A percentile compares a stretch with the other conserved stretches of the same genome.
Conservation (phyloP, 2,888 invertebrate genomes). For the Limenitis camilla region DNA sequence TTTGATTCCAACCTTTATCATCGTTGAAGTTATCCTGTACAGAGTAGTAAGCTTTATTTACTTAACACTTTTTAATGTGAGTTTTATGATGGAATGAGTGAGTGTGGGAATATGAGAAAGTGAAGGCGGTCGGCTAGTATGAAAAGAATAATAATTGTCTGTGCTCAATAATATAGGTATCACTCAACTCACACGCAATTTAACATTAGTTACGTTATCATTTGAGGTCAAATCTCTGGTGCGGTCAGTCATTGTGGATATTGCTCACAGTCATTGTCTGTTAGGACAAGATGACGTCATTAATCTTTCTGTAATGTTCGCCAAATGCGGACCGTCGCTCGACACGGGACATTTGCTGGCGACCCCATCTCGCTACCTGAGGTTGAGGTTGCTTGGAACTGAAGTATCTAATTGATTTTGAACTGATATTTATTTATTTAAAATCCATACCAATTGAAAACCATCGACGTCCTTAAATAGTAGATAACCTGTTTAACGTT, state of each 20-base stretch:
- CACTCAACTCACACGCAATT: neutral
- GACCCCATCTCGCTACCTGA: conserved; percentile 13
- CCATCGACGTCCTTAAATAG: too few species aligned
- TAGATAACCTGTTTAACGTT: too few species aligned
- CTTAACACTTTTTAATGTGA: too few species aligned
- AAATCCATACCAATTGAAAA: neutral
- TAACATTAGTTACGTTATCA: neutral
- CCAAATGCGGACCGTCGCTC: conserved; percentile 45
- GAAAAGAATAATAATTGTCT: too few species aligned
- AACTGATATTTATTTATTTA: neutral
- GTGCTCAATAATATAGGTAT: too few species aligned
- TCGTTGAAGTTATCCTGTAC: too few species aligned
- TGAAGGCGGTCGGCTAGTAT: too few species aligned
- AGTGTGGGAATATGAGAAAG: too few species aligned
- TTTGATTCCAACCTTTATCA: too few species aligned
- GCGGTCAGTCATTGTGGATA: conserved; percentile 7
- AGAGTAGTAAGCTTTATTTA: too few species aligned
- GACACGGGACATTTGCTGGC: conserved; percentile 48
- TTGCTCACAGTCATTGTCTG: conserved; percentile 37
- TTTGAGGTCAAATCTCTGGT: conserved; percentile 11
- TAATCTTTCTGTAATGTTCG: conserved; percentile 59
- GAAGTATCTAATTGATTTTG: neutral
- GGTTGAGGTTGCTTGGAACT: neutral
- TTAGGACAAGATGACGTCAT: conserved; percentile 58
- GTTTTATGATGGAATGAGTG: too few species aligned